phyloP scores from a whole-genome alignment of 2,797 vertebrate species.

The Bradypodion pumilum region DNA sequence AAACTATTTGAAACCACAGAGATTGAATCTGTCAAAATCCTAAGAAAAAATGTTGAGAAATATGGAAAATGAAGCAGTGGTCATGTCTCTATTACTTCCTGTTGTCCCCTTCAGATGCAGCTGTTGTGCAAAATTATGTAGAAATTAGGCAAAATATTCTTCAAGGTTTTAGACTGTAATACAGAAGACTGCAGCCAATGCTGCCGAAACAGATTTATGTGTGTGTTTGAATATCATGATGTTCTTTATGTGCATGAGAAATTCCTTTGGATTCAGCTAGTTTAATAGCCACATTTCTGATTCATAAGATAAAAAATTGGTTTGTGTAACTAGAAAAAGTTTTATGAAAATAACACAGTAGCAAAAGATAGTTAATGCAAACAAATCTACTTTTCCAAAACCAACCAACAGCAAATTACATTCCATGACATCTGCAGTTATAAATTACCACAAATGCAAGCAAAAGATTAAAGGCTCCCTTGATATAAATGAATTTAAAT shows the following conservation, averaged over 20 bases:
- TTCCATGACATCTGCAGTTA: conserved; percentile 3
- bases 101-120: neutral
- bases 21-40: too few relatives aligned
- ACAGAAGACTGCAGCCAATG: neutral
- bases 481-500: conserved; percentile 15
- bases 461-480: neutral
- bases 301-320: neutral
- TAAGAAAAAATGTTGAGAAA: too few relatives aligned
- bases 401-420: neutral
- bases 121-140: neutral
- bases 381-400: neutral
- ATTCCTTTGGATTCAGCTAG: conserved; percentile 9
- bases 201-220: conserved; percentile 1
- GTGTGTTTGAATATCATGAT: neutral
- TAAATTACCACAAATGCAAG: neutral
- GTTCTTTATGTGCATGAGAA: neutral
- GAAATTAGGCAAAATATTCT: neutral
- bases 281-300: neutral
- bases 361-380: neutral
- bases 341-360: neutral
- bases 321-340: neutral
- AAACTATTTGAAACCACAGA: too few relatives aligned
- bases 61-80: too few relatives aligned
- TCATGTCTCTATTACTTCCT: neutral
- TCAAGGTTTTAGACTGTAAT: neutral